Evolutionary conservation across 2,888 invertebrate species (phyloP), one percentile per base, ranked within the genome.

Genomic region (Myopa testacea): DNA sequence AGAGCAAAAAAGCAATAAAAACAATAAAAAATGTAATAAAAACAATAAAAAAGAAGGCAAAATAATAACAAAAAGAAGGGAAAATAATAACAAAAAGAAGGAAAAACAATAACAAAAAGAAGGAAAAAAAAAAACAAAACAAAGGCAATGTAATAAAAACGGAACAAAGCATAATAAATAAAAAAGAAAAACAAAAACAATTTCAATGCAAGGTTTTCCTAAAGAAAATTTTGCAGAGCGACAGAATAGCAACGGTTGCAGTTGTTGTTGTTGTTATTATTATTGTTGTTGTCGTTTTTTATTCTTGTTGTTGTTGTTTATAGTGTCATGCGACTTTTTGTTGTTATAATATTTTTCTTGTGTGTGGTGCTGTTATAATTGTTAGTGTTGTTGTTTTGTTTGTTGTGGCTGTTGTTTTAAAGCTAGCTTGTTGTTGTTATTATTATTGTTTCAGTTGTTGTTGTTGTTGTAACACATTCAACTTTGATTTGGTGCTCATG

Each of bases 211-310:
- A 62, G 19, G 62, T 62, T 62, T 62, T 19, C 62, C 10, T 62
- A 26, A 62, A n/a, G 26, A 62, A 62, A 26, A 60, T 6, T 6
- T 6, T 16, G 60, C 5, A 26, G n/a, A 26, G 14, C 34, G n/a
- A 62, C 4, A 26, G n/a, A 26, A 62, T n/a, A n/a, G 12, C 62
- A 26, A 62, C 45, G 5, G 10, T 55, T 55, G 38, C 40, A 45
- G 38, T 38, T 68, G 55, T 58, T 55, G 55, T 52, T 55, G 34
- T 12, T 26, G 3, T 70, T 70, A 34, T 70, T 52, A 52, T 34
- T 34, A 34, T 55, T 34, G 70, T 50, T 52, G 70, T 70, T 70
- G 55, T 45, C 52, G 52, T 50, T 52, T 16, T 65, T 34, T 12
- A 10, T 40, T 10, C 38, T 37, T 38, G 34, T 34, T 67, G 52